phyloP scores from a whole-genome alignment of 2,113 vertebrate genomes.

The Lampris incognitus region DNA sequence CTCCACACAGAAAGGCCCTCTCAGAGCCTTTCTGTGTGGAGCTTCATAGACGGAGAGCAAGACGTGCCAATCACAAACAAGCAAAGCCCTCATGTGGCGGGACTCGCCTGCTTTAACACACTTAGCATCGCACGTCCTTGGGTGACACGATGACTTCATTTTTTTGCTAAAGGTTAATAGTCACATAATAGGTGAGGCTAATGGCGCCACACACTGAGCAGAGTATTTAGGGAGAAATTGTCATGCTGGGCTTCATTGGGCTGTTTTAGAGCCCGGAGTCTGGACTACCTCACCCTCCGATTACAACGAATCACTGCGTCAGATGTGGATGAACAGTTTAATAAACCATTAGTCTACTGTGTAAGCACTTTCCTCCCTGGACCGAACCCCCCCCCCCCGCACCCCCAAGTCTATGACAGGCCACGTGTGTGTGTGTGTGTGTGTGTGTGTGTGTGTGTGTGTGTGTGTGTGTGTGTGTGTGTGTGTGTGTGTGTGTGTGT shows the following conservation, averaged over 20 bases:
- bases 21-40: too few relatives aligned
- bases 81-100: too few relatives aligned
- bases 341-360: slow-evolving; percentile 69
- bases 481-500: slow-evolving; percentile 23
- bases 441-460: slow-evolving; percentile 26
- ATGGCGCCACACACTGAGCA: slow-evolving; percentile 21
- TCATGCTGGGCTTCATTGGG: slow-evolving; percentile 22
- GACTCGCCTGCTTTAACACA: too few relatives aligned
- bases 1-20: too few relatives aligned
- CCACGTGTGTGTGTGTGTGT: slow-evolving; percentile 49
- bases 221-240: slow-evolving; percentile 32
- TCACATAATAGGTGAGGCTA: slow-evolving; percentile 21
- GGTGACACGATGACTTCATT: slow-evolving; percentile 10
- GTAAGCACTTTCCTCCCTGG: slow-evolving; percentile 53
- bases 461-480: slow-evolving; percentile 28
- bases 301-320: slow-evolving; percentile 61
- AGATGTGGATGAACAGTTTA: slow-evolving; percentile 54
- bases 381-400: slow-evolving; percentile 33
- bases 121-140: neutral
- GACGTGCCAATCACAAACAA: too few relatives aligned
- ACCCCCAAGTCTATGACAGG: slow-evolving; percentile 12
- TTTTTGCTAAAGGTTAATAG: slow-evolving; percentile 6
- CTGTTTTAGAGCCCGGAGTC: slow-evolving; percentile 35
- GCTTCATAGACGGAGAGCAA: too few relatives aligned
- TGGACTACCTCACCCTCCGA: slow-evolving; percentile 45